Percentiles rank a stretch among this genome's conserved stretches.
Conservation (phyloP, 92 coral and sea anemone species). For the Phenganax subtilis region DNA sequence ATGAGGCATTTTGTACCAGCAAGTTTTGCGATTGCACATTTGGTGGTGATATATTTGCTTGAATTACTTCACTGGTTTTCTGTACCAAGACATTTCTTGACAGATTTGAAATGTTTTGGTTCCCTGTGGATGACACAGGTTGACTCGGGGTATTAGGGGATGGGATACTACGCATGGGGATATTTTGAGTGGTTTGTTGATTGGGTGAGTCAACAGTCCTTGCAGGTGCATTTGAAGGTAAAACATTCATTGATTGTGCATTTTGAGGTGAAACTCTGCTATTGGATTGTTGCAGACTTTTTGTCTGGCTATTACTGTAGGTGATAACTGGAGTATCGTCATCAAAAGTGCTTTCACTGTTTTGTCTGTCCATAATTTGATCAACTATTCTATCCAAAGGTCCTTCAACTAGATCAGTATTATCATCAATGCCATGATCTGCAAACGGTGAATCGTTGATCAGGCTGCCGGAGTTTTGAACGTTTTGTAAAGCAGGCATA, state of each 20-base stretch:
- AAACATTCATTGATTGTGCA: conserved; percentile 6
- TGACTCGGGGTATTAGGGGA: conserved; percentile 2
- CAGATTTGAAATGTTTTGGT: conserved; percentile 31
- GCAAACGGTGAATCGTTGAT: conserved; percentile 52
- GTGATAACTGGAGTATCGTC: conserved; percentile 72
- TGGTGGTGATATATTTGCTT: neutral
- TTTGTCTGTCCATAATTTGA: conserved; percentile 89
- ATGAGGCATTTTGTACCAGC: neutral
- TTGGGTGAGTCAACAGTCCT: conserved; percentile 41
- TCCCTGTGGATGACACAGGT: conserved; percentile 3
- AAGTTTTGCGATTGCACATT: neutral
- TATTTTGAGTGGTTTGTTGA: conserved; percentile 23
- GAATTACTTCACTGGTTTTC: conserved; percentile 19
- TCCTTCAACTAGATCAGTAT: conserved; percentile 53
- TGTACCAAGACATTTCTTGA: conserved; percentile 46
- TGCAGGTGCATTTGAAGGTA: conserved; percentile 44
- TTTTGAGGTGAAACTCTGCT: neutral
- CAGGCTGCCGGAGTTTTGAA: conserved; percentile 34
- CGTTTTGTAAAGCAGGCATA: conserved; percentile 24
- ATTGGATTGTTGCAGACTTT: conserved; percentile 8
- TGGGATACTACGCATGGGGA: neutral
- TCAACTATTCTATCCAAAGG: conserved; percentile 72
- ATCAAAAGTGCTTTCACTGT: conserved; percentile 45
- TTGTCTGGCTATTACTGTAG: conserved; percentile 33
- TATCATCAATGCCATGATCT: conserved; percentile 60